phyloP scores from a whole-genome alignment of 2,797 vertebrate genomes.

The Chelonia mydas region DNA sequence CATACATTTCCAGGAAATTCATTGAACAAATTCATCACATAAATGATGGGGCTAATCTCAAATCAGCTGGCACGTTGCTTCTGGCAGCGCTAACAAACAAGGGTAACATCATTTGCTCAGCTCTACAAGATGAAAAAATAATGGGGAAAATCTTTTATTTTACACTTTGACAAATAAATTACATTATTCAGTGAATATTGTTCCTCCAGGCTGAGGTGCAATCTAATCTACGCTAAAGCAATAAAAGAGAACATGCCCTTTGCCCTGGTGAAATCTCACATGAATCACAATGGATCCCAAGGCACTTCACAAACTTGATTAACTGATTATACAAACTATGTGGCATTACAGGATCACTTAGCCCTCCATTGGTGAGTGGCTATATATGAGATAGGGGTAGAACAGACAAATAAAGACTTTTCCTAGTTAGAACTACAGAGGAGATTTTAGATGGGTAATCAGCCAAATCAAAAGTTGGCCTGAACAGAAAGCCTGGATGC shows the following conservation, averaged over 20 bases:
- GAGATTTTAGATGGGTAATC: background rate
- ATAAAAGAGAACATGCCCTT: background rate
- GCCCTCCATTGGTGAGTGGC: background rate
- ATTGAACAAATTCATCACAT: background rate
- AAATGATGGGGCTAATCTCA: background rate
- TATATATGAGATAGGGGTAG: background rate
- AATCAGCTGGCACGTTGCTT: background rate
- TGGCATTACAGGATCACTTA: background rate
- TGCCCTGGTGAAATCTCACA: background rate
- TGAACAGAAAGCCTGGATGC: background rate
- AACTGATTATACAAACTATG: background rate
- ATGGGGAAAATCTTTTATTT: background rate
- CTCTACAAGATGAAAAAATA: background rate
- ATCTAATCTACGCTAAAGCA: background rate
- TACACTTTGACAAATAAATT: background rate
- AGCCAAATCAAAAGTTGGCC: background rate
- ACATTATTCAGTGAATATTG: background rate
- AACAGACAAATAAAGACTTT: background rate
- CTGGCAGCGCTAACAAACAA: background rate
- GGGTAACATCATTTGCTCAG: background rate
- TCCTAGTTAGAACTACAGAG: background rate
- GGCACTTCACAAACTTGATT: background rate
- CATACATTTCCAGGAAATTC: background rate
- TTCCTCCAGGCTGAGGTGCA: background rate
- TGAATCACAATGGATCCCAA: background rate